phyloP scores from a whole-genome alignment of 2,797 vertebrate species.

The Phrynocephalus forsythii region DNA sequence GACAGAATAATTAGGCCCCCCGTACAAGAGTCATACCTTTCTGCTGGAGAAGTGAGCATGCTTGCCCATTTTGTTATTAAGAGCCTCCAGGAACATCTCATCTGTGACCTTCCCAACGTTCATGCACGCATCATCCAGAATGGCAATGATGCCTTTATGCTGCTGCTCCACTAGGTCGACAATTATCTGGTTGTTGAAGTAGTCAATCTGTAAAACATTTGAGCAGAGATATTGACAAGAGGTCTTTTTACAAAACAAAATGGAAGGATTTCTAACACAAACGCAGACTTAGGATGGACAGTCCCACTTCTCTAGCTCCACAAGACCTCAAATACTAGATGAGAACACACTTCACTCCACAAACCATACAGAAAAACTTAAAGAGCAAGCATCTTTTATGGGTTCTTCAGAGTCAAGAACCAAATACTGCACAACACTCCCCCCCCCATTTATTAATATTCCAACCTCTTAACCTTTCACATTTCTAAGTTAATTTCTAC shows the following conservation, averaged over 20 bases:
- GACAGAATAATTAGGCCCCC: neutral
- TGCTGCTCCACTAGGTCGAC: slow-evolving; percentile 98
- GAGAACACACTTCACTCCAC: accelerated
- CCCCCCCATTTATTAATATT: neutral
- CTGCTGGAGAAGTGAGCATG: slow-evolving; percentile 96
- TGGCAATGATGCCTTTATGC: slow-evolving; percentile 95
- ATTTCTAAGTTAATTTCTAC: too few relatives aligned
- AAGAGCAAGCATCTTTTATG: neutral
- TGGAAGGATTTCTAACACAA: neutral
- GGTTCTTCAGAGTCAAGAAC: neutral
- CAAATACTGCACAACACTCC: neutral
- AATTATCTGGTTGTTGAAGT: slow-evolving; percentile 99
- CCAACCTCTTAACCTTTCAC: neutral
- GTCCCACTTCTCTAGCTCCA: neutral
- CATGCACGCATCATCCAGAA: slow-evolving; percentile 97
- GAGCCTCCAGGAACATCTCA: slow-evolving; percentile 94
- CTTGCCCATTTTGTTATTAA: slow-evolving; percentile 92
- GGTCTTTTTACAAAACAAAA: neutral
- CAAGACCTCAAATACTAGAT: neutral
- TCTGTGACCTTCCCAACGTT: slow-evolving; percentile 98
- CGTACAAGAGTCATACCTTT: slow-evolving; percentile 82
- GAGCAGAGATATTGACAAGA: accelerated
- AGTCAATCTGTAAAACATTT: slow-evolving; percentile 87
- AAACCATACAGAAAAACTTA: neutral
- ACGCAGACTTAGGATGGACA: neutral